Percentiles rank a stretch among this genome's conserved stretches.
These are phyloP conservation scores for Bagarius yarrelli DNA, from an alignment of 2,113 vertebrate genomes.

Conservation along the genomic window DNA sequence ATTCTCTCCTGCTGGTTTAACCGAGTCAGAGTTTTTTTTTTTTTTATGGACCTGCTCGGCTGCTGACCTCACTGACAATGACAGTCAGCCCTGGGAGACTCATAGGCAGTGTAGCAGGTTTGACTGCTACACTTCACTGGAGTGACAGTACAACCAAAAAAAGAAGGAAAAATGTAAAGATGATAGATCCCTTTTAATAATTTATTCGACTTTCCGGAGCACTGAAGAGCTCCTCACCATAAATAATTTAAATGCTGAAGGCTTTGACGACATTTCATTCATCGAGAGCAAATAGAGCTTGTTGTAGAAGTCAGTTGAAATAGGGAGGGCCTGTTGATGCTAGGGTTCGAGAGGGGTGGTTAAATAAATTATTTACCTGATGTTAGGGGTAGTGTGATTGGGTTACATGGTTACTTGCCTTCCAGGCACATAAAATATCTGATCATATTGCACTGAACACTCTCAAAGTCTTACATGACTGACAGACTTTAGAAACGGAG, in stretches of 20 bases:
- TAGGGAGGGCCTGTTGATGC: conserved; percentile 39
- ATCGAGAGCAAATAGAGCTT: conserved; percentile 51
- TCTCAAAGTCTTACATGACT: conserved; percentile 38
- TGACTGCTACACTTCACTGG: conserved; percentile 13
- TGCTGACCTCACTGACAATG: conserved; percentile 36
- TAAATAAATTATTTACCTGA: conserved; percentile 68
- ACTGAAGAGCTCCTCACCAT: conserved; percentile 52
- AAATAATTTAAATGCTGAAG: conserved; percentile 61
- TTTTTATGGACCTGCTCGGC: conserved; percentile 19
- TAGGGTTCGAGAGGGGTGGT: conserved; percentile 44
- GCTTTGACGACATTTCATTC: conserved; percentile 58
- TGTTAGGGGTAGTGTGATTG: conserved; percentile 59
- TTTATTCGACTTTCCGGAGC: conserved; percentile 56
- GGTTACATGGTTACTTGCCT: conserved; percentile 64
- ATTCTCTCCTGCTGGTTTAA: conserved; percentile 39
- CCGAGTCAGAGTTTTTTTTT: conserved; percentile 21
- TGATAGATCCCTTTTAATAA: conserved; percentile 61
- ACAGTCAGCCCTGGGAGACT: not conserved
- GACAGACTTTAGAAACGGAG: conserved; percentile 20
- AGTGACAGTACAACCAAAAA: conserved; percentile 21
- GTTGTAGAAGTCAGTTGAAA: conserved; percentile 48
- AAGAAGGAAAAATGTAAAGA: conserved; percentile 35
- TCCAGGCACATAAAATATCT: conserved; percentile 56
- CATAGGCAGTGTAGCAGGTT: not conserved
- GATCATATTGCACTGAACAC: conserved; percentile 57